Evolutionary conservation across 2,797 vertebrate genomes (phyloP).

Genomic region (Rhyacichthys aspro): DNA sequence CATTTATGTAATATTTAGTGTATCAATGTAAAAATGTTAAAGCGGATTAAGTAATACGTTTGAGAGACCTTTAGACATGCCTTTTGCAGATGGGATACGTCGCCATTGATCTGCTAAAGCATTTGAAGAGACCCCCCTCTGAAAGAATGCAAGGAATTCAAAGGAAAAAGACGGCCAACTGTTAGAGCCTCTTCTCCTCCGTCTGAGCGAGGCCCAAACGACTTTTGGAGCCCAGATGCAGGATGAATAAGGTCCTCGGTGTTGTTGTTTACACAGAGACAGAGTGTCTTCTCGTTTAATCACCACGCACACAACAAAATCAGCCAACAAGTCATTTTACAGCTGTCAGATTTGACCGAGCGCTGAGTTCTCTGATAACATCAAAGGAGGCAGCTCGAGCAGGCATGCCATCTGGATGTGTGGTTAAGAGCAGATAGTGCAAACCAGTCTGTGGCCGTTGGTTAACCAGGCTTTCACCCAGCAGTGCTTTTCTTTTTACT

Average conservation of each 20-base stretch:
- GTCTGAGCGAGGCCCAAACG: slow-evolving; percentile 46
- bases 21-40: neutral
- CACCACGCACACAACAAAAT: slow-evolving; percentile 6
- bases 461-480: slow-evolving; percentile 75
- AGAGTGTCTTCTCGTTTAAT: slow-evolving; percentile 30
- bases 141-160: slow-evolving; percentile 69
- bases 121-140: slow-evolving; percentile 35
- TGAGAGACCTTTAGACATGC: slow-evolving; percentile 18
- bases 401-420: slow-evolving; percentile 46
- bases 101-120: slow-evolving; percentile 55
- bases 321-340: slow-evolving; percentile 46
- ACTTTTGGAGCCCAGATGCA: slow-evolving; percentile 69
- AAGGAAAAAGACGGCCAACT: slow-evolving; percentile 61
- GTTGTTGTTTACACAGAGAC: slow-evolving; percentile 5
- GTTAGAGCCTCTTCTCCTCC: slow-evolving; percentile 67
- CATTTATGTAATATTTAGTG: neutral
- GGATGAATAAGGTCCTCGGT: slow-evolving; percentile 35
- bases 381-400: slow-evolving; percentile 57
- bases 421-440: slow-evolving; percentile 70
- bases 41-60: neutral
- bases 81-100: slow-evolving; percentile 1
- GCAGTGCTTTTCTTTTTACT: slow-evolving; percentile 27
- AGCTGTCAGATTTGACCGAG: slow-evolving; percentile 35
- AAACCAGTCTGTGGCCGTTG: slow-evolving; percentile 70
- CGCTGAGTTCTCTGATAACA: slow-evolving; percentile 40